Conservation (phyloP, 2,113 vertebrate genomes). For the Paradoxurus hermaphroditus region DNA sequence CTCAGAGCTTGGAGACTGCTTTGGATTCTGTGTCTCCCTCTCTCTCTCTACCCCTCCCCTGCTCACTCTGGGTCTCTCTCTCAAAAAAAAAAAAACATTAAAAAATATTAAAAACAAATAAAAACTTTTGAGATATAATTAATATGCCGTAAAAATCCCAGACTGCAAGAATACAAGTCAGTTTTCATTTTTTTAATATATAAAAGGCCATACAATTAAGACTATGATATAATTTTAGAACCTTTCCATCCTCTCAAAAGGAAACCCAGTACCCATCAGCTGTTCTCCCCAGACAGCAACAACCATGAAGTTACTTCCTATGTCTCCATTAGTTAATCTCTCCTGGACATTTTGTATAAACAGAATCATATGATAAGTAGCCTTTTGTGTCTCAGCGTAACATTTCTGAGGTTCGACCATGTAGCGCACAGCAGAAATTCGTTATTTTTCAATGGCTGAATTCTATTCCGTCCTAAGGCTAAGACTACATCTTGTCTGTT, state of each 20-base stretch:
- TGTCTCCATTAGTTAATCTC: neutral
- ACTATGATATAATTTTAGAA: neutral
- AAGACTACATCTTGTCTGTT: neutral
- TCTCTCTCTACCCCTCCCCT: too few species aligned
- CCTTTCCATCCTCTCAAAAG: neutral
- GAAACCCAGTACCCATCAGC: neutral
- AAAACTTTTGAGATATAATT: neutral
- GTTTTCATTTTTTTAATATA: neutral
- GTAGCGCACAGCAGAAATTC: neutral
- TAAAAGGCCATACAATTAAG: neutral
- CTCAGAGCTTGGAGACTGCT: too few species aligned
- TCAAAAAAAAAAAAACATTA: too few species aligned
- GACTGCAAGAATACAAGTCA: neutral
- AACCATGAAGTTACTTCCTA: too few species aligned
- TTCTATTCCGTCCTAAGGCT: accelerated
- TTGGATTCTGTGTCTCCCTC: too few species aligned
- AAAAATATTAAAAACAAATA: too few species aligned
- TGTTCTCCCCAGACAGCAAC: neutral
- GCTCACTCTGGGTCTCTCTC: too few species aligned
- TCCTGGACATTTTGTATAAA: neutral
- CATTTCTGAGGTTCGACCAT: neutral
- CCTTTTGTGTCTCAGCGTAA: neutral
- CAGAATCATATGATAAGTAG: neutral
- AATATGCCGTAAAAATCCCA: neutral
- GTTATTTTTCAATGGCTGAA: neutral